Base-by-base conservation (phyloP, 2,888 invertebrate species). In the Epinotia bilunana region DNA sequence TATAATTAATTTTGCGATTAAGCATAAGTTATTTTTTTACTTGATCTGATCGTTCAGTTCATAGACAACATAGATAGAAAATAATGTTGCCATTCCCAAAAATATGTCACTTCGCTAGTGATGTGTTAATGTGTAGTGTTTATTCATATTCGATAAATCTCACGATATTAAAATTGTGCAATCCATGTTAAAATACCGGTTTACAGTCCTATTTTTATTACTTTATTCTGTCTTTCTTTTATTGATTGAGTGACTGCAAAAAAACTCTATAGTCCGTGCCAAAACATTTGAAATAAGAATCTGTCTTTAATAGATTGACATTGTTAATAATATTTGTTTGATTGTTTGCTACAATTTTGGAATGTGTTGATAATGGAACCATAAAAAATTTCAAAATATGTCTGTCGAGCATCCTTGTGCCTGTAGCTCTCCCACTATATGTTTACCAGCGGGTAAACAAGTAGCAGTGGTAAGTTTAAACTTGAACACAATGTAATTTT, bases 391-490 rank as follows among this genome's bases (percentile, higher is more conserved):
- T 77, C 28, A 77, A 79, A 82, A 84, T 53, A 82, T 89, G 89
- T 82, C 82, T 70, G 72, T 77, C 61, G 88, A 86, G 74, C 76
- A 58, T 76, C 83, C 84, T 72, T 86, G 86, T 79, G 77, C 81
- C 74, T 88, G 87, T 82, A 86, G 83, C 82, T 83, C 84, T 76
- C 87, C 87, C 60, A 77, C 79, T 63, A 84, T 84, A 67, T 86
- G 69, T 60, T 60, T 69, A 46, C 5, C 58, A 6, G 12, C 53
- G 12, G 53, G 28, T 65, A 65, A 33, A 65, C 53, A 65, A 65
- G 12, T 65, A 65, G 65, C 65, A n/a, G 18, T 58, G 43, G 69
- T 69, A 69, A 69, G 69, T 60, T 43, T n/a, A n/a, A 33, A n/a
- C 49, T 65, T 18, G 39, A 33, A 39, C 62, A 39, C n/a, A 39